Evolutionary conservation across 1,140 invertebrate species (phyloP), one percentile per base, ranked within the genome.

Genomic region (Drosophila novamexicana): DNA sequence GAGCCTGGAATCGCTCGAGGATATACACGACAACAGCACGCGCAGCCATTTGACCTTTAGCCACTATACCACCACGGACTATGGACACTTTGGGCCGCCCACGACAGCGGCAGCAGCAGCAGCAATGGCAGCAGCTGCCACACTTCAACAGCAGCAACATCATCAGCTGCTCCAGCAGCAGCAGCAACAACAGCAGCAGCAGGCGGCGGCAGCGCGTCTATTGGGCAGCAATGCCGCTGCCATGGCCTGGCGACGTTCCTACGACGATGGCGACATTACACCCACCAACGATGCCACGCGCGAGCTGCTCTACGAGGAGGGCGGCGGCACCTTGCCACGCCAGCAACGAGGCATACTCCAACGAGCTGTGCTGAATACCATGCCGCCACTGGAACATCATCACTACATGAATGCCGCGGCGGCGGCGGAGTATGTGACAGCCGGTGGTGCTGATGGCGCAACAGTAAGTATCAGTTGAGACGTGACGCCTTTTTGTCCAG

Each of bases 261-360:
- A 97, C 90, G 97, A 98, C 89, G 97, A 98, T 89, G 97, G 97
- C 16, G 97, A 98, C 92, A 95, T 97, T 49, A 97, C 97, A 22
- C 97, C 97, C 2, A 97, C 97, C 58, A 97, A 97, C 89, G 97
- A 97, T 93, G 77, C 92, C 44, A 92, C 96, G 64, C 94, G 95
- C 86, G 93, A 94, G 72, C 63, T 92, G 42, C 80, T 91, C 45
- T 91, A 91, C 49, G 90, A 92, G 66, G 91, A 92, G 16, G 96
- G 96, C 16, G 97, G 97, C 6, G 97, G 97, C 32, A 98, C 96
- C 3, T 93, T 97, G 68, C 97, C 97, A 0, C 95, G 97, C 70
- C 97, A 97, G 3, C 94, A 97, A 82, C 80, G 91, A 7, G 89
- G 91, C 45, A 91, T 92, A n/a, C 70, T 92, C 14, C 86, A 92